Evolutionary conservation across 2,888 invertebrate genomes (phyloP), one percentile per base, ranked within the genome.

Genomic region (Stenolophus ochropezus): DNA sequence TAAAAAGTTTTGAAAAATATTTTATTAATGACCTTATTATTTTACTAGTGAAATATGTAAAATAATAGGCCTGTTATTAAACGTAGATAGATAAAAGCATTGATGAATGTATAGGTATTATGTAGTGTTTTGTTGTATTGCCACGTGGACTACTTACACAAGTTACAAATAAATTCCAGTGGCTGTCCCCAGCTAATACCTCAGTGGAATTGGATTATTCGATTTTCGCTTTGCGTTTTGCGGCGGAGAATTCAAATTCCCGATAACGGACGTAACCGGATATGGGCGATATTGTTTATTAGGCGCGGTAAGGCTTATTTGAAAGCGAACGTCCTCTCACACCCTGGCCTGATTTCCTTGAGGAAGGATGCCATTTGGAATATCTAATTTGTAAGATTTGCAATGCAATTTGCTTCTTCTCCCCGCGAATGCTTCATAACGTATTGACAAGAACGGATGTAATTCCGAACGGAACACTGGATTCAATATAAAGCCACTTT

Each of bases 81-180:
- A n/a, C n/a, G n/a, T n/a, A n/a, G n/a, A n/a, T n/a, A n/a, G n/a
- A n/a, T n/a, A n/a, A n/a, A n/a, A n/a, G n/a, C n/a, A n/a, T n/a
- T n/a, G n/a, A n/a, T n/a, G n/a, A n/a, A n/a, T n/a, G n/a, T n/a
- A n/a, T n/a, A n/a, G n/a, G n/a, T n/a, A n/a, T n/a, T n/a, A n/a
- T n/a, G n/a, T n/a, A n/a, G n/a, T n/a, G n/a, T n/a, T n/a, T n/a
- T n/a, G n/a, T n/a, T n/a, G n/a, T n/a, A n/a, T n/a, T n/a, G n/a
- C n/a, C n/a, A n/a, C n/a, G n/a, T n/a, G n/a, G n/a, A n/a, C 58
- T 47, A 78, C 65, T 78, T 78, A 78, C 65, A 78, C 42, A 78
- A 78, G 79, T 79, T 69, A 79, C 79, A 79, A 79, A 79, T 79
- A 79, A 47, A 79, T 78, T 65, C 65, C 79, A 20, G n/a, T n/a